Evolutionary conservation across 2,888 invertebrate genomes (phyloP).

Genomic region (Perdita meconis): DNA sequence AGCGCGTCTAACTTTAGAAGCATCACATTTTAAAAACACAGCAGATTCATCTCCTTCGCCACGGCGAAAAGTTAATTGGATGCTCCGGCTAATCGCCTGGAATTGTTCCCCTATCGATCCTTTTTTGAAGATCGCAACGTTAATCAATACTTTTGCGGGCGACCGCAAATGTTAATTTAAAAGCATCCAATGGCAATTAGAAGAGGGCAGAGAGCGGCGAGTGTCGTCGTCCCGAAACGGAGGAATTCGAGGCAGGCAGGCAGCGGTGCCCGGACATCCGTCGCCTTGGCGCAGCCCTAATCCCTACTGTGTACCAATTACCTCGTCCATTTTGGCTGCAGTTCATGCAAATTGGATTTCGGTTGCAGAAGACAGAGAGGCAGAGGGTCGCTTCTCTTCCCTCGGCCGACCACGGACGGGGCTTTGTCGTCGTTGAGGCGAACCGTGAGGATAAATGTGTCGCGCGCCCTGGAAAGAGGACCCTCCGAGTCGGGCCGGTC

Average conservation of each 20-base stretch:
- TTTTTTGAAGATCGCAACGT: no score
- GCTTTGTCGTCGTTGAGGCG: slow-evolving; percentile 53
- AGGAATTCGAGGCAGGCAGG: slow-evolving; percentile 29
- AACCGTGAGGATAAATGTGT: slow-evolving; percentile 55
- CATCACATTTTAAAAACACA: no score
- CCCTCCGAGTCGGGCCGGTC: slow-evolving; percentile 15
- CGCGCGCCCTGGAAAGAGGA: slow-evolving; percentile 47
- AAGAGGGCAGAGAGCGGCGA: slow-evolving; percentile 14
- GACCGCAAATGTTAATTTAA: slow-evolving; percentile 33
- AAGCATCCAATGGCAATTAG: slow-evolving; percentile 34
- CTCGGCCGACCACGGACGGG: slow-evolving; percentile 36
- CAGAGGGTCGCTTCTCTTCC: slow-evolving; percentile 28
- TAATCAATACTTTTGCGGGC: neutral
- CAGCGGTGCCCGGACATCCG: slow-evolving; percentile 63
- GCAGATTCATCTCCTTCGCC: no score
- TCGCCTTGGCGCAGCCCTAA: slow-evolving; percentile 75
- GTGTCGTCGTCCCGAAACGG: slow-evolving; percentile 13
- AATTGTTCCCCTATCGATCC: no score
- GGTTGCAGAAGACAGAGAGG: slow-evolving; percentile 70
- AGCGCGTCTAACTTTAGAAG: neutral
- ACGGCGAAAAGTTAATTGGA: no score
- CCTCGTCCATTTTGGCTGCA: slow-evolving; percentile 72
- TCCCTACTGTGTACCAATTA: slow-evolving; percentile 80
- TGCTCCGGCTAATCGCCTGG: no score
- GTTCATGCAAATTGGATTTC: slow-evolving; percentile 82